Percentiles rank a stretch among this genome's conserved stretches.
These are phyloP conservation scores for Anhinga rufa DNA, from an alignment of 2,113 vertebrate genomes.

Conservation along the genomic window DNA sequence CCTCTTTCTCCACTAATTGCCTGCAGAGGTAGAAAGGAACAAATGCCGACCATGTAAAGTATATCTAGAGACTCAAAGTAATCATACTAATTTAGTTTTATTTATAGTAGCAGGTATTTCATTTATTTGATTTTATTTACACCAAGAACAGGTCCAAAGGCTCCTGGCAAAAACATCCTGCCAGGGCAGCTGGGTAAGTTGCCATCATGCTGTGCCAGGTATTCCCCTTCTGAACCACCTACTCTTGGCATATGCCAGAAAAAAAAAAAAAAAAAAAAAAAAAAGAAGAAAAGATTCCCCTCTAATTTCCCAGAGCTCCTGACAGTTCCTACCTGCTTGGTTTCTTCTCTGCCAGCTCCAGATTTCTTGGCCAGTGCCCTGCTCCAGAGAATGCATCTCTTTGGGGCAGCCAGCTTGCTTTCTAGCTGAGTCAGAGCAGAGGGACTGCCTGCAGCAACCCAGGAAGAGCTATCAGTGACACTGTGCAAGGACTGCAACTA, in stretches of 20 bases:
- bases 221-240: conserved; percentile 9
- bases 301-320: background rate
- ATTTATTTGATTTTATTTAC: background rate
- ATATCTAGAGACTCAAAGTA: background rate
- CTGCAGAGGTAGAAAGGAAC: background rate
- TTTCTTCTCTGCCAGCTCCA: conserved; percentile 10
- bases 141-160: background rate
- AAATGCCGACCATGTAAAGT: background rate
- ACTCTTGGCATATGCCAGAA: background rate
- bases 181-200: background rate
- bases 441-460: background rate
- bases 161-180: background rate
- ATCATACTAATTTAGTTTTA: background rate
- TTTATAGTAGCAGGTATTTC: background rate
- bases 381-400: background rate
- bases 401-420: background rate
- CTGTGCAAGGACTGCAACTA: background rate
- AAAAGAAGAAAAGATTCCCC: background rate
- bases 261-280: background rate
- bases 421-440: background rate
- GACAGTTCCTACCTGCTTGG: background rate
- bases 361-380: background rate
- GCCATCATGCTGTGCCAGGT: background rate
- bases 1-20: background rate
- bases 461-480: background rate